Conservation (phyloP, 2,888 invertebrate species). For the Drosophila basisetae region DNA sequence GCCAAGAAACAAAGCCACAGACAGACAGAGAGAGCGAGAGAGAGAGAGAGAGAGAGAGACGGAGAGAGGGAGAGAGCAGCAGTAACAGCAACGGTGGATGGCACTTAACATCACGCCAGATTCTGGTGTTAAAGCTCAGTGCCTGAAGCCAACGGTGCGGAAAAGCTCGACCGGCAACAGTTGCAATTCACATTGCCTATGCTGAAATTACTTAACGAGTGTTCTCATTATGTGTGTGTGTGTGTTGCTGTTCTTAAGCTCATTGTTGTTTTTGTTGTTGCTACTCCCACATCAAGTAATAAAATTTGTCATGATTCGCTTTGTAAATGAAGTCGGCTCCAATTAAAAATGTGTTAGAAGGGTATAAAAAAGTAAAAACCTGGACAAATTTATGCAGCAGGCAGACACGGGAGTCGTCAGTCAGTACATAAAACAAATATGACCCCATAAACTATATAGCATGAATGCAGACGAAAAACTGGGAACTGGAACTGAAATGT, state of each 20-base stretch:
- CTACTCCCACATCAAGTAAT: constrained; percentile 8
- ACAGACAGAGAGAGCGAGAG: no score
- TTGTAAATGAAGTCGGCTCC: not conserved
- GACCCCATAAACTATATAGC: not conserved
- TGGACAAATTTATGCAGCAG: not conserved
- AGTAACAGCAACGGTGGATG: not conserved
- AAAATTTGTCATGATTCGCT: constrained; percentile 9
- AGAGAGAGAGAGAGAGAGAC: not conserved
- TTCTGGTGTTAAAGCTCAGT: constrained; percentile 8
- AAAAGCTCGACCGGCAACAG: constrained; percentile 7
- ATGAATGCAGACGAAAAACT: not conserved
- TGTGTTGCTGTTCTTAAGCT: not conserved
- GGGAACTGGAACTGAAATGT: not conserved
- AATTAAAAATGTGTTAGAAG: constrained; percentile 7
- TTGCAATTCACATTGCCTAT: constrained; percentile 6
- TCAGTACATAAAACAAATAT: not conserved
- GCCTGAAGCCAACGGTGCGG: constrained; percentile 13
- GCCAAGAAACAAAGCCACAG: not conserved
- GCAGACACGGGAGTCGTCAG: not conserved
- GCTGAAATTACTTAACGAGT: constrained; percentile 9
- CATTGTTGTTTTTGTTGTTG: not conserved
- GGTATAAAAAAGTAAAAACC: not conserved
- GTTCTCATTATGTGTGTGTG: not conserved
- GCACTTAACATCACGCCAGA: constrained; percentile 16
- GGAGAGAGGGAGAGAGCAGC: not conserved